Evolutionary conservation across 2,888 invertebrate species (phyloP).

Genomic region (Smittia sp.): DNA sequence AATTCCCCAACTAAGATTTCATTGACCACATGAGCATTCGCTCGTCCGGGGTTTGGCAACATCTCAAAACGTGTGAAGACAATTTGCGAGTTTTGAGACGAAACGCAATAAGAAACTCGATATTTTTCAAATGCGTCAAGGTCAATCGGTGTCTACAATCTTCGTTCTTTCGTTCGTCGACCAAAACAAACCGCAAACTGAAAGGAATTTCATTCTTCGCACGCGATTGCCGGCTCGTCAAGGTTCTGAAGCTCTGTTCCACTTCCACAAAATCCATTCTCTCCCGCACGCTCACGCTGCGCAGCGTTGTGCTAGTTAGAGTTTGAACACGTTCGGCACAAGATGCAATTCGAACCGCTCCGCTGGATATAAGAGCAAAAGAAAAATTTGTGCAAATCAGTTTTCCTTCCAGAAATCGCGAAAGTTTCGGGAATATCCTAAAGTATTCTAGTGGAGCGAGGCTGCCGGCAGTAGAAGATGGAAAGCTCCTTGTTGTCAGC

Average conservation of each 20-base stretch:
- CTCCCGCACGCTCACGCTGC: conserved; percentile 15
- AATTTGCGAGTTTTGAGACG: background rate
- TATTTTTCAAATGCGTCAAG: background rate
- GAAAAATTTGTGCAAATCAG: background rate
- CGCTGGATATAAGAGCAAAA: background rate
- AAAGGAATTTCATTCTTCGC: background rate
- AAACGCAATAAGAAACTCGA: background rate
- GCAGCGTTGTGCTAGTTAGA: conserved; percentile 32
- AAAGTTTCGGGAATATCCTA: background rate
- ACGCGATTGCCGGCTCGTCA: conserved; percentile 8
- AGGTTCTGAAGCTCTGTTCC: conserved; percentile 33
- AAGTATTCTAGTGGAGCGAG: background rate
- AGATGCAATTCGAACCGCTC: conserved; percentile 26
- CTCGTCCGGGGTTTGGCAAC: background rate
- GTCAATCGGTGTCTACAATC: background rate
- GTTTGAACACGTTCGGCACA: conserved; percentile 23
- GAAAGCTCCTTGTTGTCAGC: background rate
- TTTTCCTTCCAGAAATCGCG: background rate
- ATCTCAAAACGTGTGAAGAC: background rate
- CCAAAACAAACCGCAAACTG: too few relatives aligned
- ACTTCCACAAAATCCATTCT: background rate
- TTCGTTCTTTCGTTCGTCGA: too few relatives aligned
- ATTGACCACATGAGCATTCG: background rate
- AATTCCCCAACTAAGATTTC: conserved; percentile 19
- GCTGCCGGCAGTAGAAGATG: background rate